These are phyloP conservation scores for Heliopora coerulea DNA, from an alignment of 92 coral and sea anemone species.

Conservation along the genomic window DNA sequence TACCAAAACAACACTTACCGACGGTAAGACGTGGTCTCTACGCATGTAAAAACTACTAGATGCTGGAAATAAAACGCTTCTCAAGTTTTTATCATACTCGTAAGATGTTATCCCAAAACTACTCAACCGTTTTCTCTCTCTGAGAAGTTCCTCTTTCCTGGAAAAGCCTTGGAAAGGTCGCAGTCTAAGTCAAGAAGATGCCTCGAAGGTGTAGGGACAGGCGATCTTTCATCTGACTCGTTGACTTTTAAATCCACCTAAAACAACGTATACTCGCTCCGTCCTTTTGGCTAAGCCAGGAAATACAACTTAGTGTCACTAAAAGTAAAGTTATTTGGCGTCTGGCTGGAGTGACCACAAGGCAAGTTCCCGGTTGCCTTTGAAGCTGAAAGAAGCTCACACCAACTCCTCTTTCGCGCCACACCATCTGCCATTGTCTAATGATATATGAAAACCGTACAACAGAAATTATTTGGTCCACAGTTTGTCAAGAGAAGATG, in stretches of 20 bases:
- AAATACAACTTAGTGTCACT: conserved; percentile 82
- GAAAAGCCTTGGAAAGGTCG: conserved; percentile 90
- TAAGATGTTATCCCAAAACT: conserved; percentile 96
- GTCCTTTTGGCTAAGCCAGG: conserved; percentile 81
- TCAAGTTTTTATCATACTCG: conserved; percentile 75
- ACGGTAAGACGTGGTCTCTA: conserved; percentile 52
- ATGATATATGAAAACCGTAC: background rate
- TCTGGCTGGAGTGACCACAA: conserved; percentile 71
- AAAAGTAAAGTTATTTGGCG: conserved; percentile 95
- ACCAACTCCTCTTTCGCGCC: conserved; percentile 64
- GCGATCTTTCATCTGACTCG: background rate
- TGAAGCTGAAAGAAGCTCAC: conserved; percentile 81
- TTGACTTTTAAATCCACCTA: conserved; percentile 72
- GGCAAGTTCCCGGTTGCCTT: conserved; percentile 71
- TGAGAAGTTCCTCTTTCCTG: conserved; percentile 83
- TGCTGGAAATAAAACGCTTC: conserved; percentile 81
- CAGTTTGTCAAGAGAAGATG: conserved; percentile 17
- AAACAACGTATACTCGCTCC: conserved; percentile 92
- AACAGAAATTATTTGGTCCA: conserved; percentile 13
- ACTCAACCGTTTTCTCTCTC: conserved; percentile 90
- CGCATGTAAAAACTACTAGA: conserved; percentile 86
- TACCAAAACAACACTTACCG: conserved; percentile 30
- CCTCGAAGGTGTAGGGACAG: conserved; percentile 62
- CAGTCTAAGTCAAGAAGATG: conserved; percentile 66
- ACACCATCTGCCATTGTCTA: conserved; percentile 7